Conservation (phyloP, 2,888 invertebrate genomes). For the Lutraria lutraria region DNA sequence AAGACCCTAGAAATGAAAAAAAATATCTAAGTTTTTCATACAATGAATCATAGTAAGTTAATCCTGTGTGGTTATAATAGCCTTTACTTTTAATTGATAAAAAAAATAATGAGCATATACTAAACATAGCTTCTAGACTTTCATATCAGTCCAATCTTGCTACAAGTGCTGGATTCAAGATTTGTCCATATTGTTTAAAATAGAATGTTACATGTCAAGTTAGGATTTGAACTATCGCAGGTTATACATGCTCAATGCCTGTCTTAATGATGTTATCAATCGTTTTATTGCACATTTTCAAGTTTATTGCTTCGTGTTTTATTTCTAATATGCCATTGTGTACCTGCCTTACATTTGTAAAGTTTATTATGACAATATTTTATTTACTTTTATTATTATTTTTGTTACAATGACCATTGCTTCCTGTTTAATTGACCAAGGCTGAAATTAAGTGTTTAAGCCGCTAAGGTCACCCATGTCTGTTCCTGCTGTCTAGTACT, state of each 20-base stretch:
- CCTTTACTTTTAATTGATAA: background rate
- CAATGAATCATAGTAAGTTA: too few species aligned
- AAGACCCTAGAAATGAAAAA: too few species aligned
- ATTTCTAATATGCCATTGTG: background rate
- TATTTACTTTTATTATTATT: background rate
- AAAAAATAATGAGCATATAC: background rate
- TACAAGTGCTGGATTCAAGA: background rate
- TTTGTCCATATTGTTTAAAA: background rate
- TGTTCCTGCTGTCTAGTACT: background rate
- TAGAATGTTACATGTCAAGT: background rate
- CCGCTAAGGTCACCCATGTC: background rate
- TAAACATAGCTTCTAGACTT: background rate
- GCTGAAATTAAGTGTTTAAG: background rate
- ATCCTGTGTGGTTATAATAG: too few species aligned
- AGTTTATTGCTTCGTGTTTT: background rate
- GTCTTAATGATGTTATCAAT: background rate
- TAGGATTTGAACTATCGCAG: background rate
- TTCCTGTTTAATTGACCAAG: background rate
- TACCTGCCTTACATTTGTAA: conserved; percentile 18
- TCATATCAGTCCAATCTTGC: background rate
- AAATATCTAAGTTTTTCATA: too few species aligned
- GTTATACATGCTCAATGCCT: background rate
- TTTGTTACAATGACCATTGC: background rate
- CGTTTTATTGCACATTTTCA: conserved; percentile 9
- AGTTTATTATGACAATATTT: background rate